Conservation (phyloP, 1,140 invertebrate species). For the Heliothis virescens region DNA sequence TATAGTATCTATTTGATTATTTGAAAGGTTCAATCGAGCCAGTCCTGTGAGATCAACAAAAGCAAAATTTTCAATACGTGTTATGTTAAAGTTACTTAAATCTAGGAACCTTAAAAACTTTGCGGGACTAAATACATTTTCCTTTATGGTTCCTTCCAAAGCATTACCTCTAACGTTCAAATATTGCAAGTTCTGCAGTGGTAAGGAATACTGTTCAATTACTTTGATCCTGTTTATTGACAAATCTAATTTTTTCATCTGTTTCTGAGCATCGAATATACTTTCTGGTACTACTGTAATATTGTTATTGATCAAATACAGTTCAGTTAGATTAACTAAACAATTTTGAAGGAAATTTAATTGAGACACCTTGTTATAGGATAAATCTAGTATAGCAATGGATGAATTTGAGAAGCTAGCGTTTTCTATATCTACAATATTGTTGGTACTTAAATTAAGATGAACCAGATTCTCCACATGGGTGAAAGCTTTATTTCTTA, state of each 20-base stretch:
- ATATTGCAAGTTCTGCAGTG: constrained; percentile 71
- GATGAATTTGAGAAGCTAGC: constrained; percentile 58
- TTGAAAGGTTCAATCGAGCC: constrained; percentile 71
- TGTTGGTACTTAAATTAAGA: constrained; percentile 73
- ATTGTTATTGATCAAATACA: constrained; percentile 70
- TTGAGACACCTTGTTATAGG: constrained; percentile 64
- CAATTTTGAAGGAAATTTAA: constrained; percentile 65
- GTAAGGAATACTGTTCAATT: constrained; percentile 66
- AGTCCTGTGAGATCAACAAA: constrained; percentile 69
- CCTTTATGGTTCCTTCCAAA: constrained; percentile 61
- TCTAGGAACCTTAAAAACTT: constrained; percentile 70
- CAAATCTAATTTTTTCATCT: constrained; percentile 68
- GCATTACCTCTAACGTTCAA: constrained; percentile 69
- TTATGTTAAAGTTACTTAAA: constrained; percentile 70
- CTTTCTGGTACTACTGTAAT: constrained; percentile 55
- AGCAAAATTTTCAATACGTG: constrained; percentile 64
- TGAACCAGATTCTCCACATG: constrained; percentile 55
- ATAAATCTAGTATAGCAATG: constrained; percentile 67
- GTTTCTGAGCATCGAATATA: constrained; percentile 62
- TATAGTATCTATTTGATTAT: constrained; percentile 69
- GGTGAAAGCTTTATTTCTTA: constrained; percentile 66
- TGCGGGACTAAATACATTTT: constrained; percentile 68
- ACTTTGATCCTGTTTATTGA: constrained; percentile 67
- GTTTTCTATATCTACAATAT: constrained; percentile 61
- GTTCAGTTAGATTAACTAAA: constrained; percentile 64